Evolutionary conservation across 2,888 invertebrate genomes (phyloP), one percentile per base, ranked within the genome.

Genomic region (Endotricha flammealis): DNA sequence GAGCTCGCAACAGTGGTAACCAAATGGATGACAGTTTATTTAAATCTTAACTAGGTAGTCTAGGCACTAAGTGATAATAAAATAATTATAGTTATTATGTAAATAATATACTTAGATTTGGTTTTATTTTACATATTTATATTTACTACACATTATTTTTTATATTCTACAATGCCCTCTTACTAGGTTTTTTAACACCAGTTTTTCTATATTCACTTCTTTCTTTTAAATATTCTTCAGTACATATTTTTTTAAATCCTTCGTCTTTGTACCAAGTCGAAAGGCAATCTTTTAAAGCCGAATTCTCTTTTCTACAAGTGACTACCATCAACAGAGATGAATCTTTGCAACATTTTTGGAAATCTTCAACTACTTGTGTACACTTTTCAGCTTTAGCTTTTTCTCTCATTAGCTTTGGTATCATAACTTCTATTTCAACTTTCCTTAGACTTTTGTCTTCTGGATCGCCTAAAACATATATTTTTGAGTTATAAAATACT

Each of bases 361-460:
- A 93, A 30, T 92, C 90, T 63, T 87, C 74, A 0, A 95, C 94
- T 82, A 93, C 92, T 48, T 89, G 73, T 0, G 64, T 42, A 73
- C 98, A 98, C 71, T 96, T 95, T 57, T 94, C 93, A 8, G 61
- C 65, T 68, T 91, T 93, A 0, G 96, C 93, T 53, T 91, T 91
- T 12, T 95, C 94, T 49, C 97, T 89, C 88, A 98, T 93, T 58
- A 93, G 90, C 75, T 96, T 94, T 0, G 97, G 95, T 65, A 99
- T 93, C 48, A 97, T 68, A 10, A 98, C 92, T 64, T 97, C 95
- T 11, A 78, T 79, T 79, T 99, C 99, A 2, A 98, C 95, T 87
- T 91, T 95, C 52, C 98, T 88, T 33, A 99, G 74, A n/a, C 86
- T 83, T 59, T 66, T 89, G 70, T 98, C 97, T 50, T 94, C 85